These are phyloP conservation scores for Poicephalus meyeri DNA, from an alignment of 2,113 vertebrate species.

Conservation along the genomic window DNA sequence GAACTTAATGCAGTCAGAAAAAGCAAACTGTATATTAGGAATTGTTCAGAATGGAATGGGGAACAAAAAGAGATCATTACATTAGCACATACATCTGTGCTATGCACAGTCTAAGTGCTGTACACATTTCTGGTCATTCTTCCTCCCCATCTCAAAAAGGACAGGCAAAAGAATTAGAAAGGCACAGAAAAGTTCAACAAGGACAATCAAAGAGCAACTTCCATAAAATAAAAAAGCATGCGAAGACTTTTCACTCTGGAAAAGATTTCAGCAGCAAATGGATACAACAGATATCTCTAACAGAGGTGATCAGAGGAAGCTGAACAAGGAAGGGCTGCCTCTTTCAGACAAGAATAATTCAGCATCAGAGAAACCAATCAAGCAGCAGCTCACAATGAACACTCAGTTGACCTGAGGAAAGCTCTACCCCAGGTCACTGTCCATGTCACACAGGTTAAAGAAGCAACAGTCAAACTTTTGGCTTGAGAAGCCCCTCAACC, in stretches of 20 bases:
- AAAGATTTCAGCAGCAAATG: neutral
- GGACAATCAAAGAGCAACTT: neutral
- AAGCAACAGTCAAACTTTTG: neutral
- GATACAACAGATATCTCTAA: neutral
- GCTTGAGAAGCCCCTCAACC: neutral
- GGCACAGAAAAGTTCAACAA: neutral
- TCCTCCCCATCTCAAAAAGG: neutral
- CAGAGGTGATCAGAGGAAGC: neutral
- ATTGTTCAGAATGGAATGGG: neutral
- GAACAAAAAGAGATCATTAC: neutral
- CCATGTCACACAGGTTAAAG: neutral
- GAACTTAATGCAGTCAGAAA: accelerated
- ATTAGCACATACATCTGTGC: neutral
- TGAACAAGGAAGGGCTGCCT: neutral
- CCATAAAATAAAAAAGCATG: neutral
- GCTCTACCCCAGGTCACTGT: neutral
- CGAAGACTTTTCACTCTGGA: neutral
- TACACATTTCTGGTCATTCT: neutral
- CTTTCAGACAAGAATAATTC: neutral
- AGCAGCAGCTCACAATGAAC: neutral
- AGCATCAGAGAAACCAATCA: neutral
- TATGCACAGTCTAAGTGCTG: neutral
- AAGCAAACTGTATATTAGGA: neutral
- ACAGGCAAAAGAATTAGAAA: accelerated
- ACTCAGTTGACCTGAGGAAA: neutral